phyloP scores from a whole-genome alignment of 2,888 invertebrate species.

The Lithophane ornitopus region DNA sequence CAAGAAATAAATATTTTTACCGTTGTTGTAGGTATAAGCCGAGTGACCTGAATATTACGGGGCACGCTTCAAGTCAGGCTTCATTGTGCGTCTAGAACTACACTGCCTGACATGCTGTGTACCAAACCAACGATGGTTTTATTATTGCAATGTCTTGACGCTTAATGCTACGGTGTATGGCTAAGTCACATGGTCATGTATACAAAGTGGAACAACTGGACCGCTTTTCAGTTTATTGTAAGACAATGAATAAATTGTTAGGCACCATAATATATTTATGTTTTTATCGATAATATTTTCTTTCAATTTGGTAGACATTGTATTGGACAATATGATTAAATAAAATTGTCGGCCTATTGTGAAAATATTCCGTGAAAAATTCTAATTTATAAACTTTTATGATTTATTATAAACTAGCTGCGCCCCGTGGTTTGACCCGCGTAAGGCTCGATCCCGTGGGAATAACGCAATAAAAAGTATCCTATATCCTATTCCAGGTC shows the following conservation, averaged over 20 bases:
- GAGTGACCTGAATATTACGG: background rate
- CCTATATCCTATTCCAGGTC: no score
- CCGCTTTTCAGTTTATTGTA: background rate
- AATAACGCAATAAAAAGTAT: no score
- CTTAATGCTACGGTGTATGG: background rate
- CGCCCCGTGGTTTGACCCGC: no score
- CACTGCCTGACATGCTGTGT: background rate
- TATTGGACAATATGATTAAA: background rate
- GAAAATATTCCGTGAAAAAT: background rate
- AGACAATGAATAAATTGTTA: background rate
- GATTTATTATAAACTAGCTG: background rate
- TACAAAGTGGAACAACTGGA: background rate
- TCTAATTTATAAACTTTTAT: background rate
- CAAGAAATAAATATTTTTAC: background rate
- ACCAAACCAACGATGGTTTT: background rate
- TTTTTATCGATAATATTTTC: background rate
- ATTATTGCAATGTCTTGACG: background rate
- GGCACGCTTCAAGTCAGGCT: background rate
- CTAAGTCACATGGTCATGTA: background rate
- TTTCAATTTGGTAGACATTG: background rate
- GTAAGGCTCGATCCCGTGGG: no score
- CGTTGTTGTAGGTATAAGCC: background rate
- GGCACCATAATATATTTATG: background rate
- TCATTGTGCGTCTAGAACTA: background rate
- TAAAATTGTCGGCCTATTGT: background rate